Conservation (phyloP, 2,113 vertebrate species). For the Carettochelys insculpta region DNA sequence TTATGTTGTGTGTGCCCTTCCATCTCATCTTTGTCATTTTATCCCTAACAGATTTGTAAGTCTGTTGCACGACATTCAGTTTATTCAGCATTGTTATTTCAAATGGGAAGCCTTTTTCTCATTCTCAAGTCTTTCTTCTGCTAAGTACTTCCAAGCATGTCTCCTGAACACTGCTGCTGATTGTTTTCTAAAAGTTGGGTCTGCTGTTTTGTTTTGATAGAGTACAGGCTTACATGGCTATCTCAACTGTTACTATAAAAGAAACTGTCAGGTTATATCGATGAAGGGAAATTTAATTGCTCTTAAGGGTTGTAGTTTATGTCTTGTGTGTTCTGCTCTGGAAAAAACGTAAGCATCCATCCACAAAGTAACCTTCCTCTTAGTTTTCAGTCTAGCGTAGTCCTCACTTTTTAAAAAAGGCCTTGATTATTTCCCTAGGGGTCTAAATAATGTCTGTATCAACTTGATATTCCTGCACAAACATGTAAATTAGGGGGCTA, state of each 20-base stretch:
- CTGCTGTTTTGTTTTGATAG: no score
- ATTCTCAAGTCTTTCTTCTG: neutral
- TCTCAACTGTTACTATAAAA: no score
- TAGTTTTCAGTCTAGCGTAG: slow-evolving; percentile 19
- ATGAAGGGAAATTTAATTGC: neutral
- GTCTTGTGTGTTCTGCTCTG: neutral
- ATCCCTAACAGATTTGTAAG: neutral
- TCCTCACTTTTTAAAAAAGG: neutral
- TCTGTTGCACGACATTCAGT: neutral
- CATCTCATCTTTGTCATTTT: neutral
- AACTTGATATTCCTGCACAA: neutral
- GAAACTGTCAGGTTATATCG: neutral
- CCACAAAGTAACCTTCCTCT: neutral
- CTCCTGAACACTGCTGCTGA: neutral
- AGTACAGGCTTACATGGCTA: no score
- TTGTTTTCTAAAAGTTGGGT: neutral
- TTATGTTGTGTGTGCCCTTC: neutral
- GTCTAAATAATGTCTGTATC: neutral
- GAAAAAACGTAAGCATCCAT: no score
- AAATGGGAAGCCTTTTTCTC: neutral
- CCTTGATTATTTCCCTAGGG: neutral
- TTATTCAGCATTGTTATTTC: neutral
- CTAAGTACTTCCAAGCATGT: neutral
- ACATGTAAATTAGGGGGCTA: neutral
- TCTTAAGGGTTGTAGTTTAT: neutral